Percentiles rank a stretch among this genome's conserved stretches.
Conservation (phyloP, 1,140 invertebrate genomes). For the Campoletis sonorensis region DNA sequence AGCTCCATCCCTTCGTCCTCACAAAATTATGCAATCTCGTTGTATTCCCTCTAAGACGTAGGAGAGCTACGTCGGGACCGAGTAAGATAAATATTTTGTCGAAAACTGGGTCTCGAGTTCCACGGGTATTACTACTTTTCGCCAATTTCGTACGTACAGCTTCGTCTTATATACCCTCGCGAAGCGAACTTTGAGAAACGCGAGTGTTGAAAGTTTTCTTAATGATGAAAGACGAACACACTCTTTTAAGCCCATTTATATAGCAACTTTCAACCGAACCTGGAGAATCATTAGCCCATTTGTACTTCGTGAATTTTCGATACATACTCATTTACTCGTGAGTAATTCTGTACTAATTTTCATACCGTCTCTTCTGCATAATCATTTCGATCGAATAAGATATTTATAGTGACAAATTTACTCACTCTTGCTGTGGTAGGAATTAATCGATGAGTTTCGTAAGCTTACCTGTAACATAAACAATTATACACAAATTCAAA, state of each 20-base stretch:
- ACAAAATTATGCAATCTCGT: too few relatives aligned
- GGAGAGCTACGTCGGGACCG: slow-evolving; percentile 3
- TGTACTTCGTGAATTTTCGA: too few relatives aligned
- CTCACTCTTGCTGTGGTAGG: neutral
- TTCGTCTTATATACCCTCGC: neutral
- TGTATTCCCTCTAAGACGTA: neutral
- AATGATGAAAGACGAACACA: slow-evolving; percentile 11
- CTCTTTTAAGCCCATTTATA: neutral
- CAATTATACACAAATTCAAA: neutral
- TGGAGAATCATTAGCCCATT: too few relatives aligned
- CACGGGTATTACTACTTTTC: neutral
- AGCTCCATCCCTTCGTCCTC: too few relatives aligned
- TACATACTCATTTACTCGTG: too few relatives aligned
- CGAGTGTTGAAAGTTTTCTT: neutral
- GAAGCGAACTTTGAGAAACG: neutral
- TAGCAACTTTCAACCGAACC: too few relatives aligned
- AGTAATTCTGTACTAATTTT: too few relatives aligned
- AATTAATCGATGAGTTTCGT: neutral
- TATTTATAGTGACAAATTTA: neutral
- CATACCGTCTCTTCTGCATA: too few relatives aligned
- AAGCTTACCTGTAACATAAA: slow-evolving; percentile 20
- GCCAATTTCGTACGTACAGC: neutral
- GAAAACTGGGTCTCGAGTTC: slow-evolving; percentile 35
- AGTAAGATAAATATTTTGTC: slow-evolving; percentile 42
- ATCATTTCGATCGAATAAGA: neutral